Base-by-base conservation (phyloP, 2,113 vertebrate species). In the Anas platyrhynchos region DNA sequence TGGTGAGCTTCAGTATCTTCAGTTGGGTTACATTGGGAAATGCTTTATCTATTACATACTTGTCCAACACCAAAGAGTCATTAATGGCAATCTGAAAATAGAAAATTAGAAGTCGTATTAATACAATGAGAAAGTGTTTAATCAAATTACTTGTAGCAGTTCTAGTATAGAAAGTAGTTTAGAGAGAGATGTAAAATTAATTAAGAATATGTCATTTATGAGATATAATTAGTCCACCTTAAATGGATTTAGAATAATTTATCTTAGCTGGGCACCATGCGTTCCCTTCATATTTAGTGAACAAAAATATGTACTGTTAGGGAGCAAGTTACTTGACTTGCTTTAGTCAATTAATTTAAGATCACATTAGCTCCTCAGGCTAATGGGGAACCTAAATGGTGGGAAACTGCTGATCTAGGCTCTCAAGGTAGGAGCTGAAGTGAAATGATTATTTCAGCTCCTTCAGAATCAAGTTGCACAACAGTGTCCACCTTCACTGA, bases 1-100 rank as follows among this genome's bases (percentile, higher is more conserved):
- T 83, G 1, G 97, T 95, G 77, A 99, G 93, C 14, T 98, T 97
- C 44, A 73, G 22, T 78, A 99, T 96, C 78, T 96, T 95, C 84
- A 99, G 95, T 38, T 68, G 96, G 15, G 94, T 96, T 71, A 83
- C 78, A 52, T 82, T 74, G 2, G 48, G 27, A 54, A 86, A 16
- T 8, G 41, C 4, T 5, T 2, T 43, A 26, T 6, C 32, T 69
- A 97, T 69, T 32, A 14, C 6, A 66, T 97, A 98, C 31, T 97
- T 98, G 34, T 96, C 73, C 73, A 73, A 44, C 72, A 54, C 29
- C 26, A 86, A 32, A 81, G 89, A 81, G 5, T 82, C 73, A 94
- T 93, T 89, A 78, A 98, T 34, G 32, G 63, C 27, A 91, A 97
- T 71, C 98, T 98, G 86, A 74, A 96, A 97, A 68, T 2, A 67